Base-by-base conservation (phyloP, 2,797 vertebrate species). In the Etheostoma nigrum region DNA sequence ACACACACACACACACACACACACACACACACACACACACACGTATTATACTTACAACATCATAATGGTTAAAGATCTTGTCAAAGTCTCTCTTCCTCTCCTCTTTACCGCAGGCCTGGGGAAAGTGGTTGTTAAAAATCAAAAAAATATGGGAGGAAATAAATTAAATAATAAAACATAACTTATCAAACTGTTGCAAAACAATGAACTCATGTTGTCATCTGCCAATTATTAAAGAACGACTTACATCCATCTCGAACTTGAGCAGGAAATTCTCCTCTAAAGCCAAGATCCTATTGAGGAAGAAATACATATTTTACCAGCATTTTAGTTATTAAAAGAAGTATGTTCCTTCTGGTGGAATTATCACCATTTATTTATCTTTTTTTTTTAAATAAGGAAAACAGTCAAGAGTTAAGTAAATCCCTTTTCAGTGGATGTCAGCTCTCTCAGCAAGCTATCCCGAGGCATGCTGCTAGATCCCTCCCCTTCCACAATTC, bases 211-310 rank as follows among this genome's bases (percentile, higher is more conserved):
- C 1, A 0, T 51, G 16, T 36, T 74, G 65, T 54, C 3, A 74
- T 76, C 12, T 1, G 47, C 6, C 10, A 67, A 51, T 52, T 42
- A 4, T 53, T 21, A 19, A 57, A 12, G 13, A 60, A 52, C 4
- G 59, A 51, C 97, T 96, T 91, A 99, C 98, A 90, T 98, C 97
- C 92, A 99, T 96, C 78, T 96, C 92, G 90, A 99, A 99, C 66
- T 99, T 97, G 55, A 99, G 94, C 86, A 99, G 95, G 82, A 99
- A 99, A 91, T 99, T 99, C 88, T 99, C 97, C 72, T 97, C 94
- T 52, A 99, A 94, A 0, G 96, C 94, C 92, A 99, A 91, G 86
- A 99, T 99, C 93, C 98, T 99, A 75, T 63, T 21, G 88, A 76
- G n/a, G 67, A 62, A 73, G 23, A 72, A 59, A 85, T 6, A 67